These are phyloP conservation scores for Oreotragus oreotragus DNA, from an alignment of 2,113 vertebrate species.

Conservation along the genomic window DNA sequence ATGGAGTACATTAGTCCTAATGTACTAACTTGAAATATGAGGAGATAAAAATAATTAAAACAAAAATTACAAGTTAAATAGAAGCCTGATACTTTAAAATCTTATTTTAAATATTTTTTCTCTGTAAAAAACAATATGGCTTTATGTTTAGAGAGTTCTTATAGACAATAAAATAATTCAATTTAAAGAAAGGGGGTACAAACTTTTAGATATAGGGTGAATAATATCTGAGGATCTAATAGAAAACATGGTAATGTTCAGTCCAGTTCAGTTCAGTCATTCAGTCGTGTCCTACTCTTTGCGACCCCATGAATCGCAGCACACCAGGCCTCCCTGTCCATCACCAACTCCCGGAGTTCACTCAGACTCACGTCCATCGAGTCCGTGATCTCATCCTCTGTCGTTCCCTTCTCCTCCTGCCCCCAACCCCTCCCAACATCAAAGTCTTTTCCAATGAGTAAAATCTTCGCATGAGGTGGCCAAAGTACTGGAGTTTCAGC, in stretches of 20 bases:
- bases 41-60: background rate
- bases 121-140: background rate
- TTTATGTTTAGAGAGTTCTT: slow-evolving; percentile 11
- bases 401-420: no score
- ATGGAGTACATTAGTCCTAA: background rate
- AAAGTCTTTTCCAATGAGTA: no score
- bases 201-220: background rate
- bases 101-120: background rate
- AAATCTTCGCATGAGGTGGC: no score
- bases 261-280: no score
- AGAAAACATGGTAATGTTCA: background rate
- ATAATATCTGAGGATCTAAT: background rate
- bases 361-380: no score
- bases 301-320: no score
- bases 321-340: no score
- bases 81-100: background rate
- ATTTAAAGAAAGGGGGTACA: background rate
- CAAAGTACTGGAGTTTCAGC: no score
- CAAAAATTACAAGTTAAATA: background rate
- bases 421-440: no score
- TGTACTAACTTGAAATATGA: background rate
- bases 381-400: no score
- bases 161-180: background rate
- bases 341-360: no score
- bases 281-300: no score